A percentile compares a stretch with the other conserved stretches of the same genome.
phyloP scores from a whole-genome alignment of 2,888 invertebrate genomes.

The Chouioia cunea region DNA sequence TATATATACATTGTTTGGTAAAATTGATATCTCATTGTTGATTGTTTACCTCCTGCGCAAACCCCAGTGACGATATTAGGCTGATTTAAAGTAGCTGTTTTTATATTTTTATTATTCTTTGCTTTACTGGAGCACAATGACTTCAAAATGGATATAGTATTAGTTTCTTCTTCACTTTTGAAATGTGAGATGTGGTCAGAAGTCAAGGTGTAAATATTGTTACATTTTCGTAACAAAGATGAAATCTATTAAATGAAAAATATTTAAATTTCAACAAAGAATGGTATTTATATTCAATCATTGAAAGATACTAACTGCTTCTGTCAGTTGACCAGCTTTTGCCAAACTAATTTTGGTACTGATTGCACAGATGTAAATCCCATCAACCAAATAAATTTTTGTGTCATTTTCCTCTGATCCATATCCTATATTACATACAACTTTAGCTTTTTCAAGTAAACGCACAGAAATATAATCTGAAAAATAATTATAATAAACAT shows the following conservation, averaged over 20 bases:
- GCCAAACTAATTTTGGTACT: constrained; percentile 56
- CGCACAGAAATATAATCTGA: constrained; percentile 55
- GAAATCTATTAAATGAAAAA: constrained; percentile 54
- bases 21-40: neutral
- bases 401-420: constrained; percentile 53
- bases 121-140: constrained; percentile 55
- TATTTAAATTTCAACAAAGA: constrained; percentile 2
- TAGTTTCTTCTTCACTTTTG: constrained; percentile 52
- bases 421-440: constrained; percentile 55
- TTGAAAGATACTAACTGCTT: constrained; percentile 52
- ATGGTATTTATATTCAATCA: constrained; percentile 8
- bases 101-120: constrained; percentile 47
- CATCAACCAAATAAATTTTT: constrained; percentile 54
- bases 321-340: constrained; percentile 58
- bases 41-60: constrained; percentile 61
- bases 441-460: constrained; percentile 51
- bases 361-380: constrained; percentile 56
- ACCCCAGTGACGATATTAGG: constrained; percentile 64
- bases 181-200: constrained; percentile 58
- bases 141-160: constrained; percentile 56
- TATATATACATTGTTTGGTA: constrained; percentile 18
- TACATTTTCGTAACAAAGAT: constrained; percentile 53
- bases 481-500: constrained; percentile 33
- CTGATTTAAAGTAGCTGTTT: constrained; percentile 55
- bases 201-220: constrained; percentile 55